Percentiles rank a stretch among this genome's conserved stretches.
These are phyloP conservation scores for Criorhina ranunculi DNA, from an alignment of 2,888 invertebrate genomes.

Conservation along the genomic window DNA sequence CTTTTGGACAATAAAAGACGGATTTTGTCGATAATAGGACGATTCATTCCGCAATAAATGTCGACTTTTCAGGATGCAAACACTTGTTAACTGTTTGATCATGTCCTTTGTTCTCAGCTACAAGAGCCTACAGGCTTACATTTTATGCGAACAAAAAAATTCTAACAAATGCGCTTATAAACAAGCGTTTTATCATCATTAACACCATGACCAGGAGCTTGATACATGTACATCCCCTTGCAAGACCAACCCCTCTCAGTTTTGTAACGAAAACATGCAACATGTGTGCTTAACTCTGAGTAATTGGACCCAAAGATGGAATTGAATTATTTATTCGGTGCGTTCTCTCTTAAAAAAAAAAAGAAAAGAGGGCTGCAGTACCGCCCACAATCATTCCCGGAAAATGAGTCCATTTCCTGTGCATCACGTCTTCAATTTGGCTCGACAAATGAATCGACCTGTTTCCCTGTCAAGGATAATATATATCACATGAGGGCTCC, in stretches of 20 bases:
- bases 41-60: no score
- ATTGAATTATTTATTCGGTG: conserved; percentile 69
- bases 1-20: no score
- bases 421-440: conserved; percentile 72
- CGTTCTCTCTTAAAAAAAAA: background rate
- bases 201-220: background rate
- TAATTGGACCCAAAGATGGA: conserved; percentile 69
- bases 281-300: conserved; percentile 60
- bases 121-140: background rate
- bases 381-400: conserved; percentile 18
- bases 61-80: no score
- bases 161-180: background rate
- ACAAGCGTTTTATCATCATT: conserved; percentile 20
- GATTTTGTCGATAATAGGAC: no score
- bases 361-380: background rate
- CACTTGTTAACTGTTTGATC: no score
- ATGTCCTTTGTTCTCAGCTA: no score
- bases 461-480: conserved; percentile 43
- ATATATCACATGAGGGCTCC: conserved; percentile 39
- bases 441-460: conserved; percentile 70
- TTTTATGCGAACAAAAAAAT: background rate
- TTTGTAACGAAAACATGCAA: conserved; percentile 40
- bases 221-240: background rate
- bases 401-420: conserved; percentile 65
- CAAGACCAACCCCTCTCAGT: background rate